Evolutionary conservation across 2,113 vertebrate genomes (phyloP).

Genomic region (Hemichromis elongatus): DNA sequence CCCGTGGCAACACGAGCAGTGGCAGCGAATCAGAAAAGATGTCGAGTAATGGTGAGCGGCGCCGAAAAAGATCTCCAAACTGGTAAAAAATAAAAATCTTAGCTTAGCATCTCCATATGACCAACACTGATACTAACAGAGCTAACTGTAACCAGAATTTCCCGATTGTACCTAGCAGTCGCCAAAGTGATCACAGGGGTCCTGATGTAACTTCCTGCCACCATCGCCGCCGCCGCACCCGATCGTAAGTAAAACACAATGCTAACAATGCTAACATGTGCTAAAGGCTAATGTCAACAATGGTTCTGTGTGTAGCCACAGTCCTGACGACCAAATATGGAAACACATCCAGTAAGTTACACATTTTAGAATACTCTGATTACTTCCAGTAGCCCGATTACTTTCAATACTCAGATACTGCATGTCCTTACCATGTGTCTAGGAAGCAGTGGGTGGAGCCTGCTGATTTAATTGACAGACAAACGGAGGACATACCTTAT

Average conservation of each 20-base stretch:
- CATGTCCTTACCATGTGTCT: not conserved
- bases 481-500: constrained; percentile 23
- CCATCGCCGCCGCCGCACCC: not conserved
- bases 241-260: not conserved
- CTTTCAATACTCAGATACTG: not conserved
- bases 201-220: not conserved
- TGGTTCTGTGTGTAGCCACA: not conserved
- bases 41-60: not conserved
- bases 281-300: not conserved
- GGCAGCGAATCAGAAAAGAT: constrained; percentile 4
- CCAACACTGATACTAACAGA: not conserved
- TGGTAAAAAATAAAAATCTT: not conserved
- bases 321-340: not conserved
- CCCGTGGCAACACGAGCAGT: not conserved
- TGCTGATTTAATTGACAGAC: not conserved
- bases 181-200: not conserved
- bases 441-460: constrained; percentile 19
- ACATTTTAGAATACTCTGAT: not conserved
- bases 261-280: not conserved
- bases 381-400: not conserved
- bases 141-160: not conserved
- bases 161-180: not conserved
- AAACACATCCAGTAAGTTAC: constrained; percentile 24
- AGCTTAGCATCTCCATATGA: not conserved
- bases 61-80: not conserved